Evolutionary conservation across 2,113 vertebrate species (phyloP), one percentile per base, ranked within the genome.

Genomic region (Pituophis catenifer): DNA sequence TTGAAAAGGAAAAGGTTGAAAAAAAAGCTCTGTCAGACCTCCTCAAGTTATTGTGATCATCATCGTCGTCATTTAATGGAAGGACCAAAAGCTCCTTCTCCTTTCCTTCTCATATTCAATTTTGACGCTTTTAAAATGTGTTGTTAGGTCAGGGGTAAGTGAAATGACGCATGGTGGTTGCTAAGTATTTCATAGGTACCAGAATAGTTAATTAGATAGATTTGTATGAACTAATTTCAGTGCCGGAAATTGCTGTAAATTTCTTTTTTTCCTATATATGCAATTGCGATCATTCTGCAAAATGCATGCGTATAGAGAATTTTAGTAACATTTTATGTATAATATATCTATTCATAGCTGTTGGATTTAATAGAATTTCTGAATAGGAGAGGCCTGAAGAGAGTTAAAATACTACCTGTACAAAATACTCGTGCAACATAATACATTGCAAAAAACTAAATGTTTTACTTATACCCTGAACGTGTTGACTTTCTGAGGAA

Each of bases 1-100:
- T 95, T 94, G 59, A 55, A 95, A 94, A 24, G 0, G 15, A 93
- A 93, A 65, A 53, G 44, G 52, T 29, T 85, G 9, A 53, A 85
- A 5, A 81, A 94, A 62, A 26, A 91, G 8, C 3, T 93, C 1
- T 75, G n/a, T 94, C 92, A 50, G 50, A 5, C 5, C 9, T 2
- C 58, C 88, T 58, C 12, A 85, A 90, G 58, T 90, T 85, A 33
- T 85, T 86, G 33, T 29, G 29, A 33, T 58, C 50, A 33, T 52
- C 33, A 8, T 52, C 24, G 1, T 48, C 85, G 1, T 88, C 24
- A 88, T 52, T 88, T 50, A 53, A 53, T 52, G 86, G 50, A 50
- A 87, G 33, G 33, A 81, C 33, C 17, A 44, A 70, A 70, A 52
- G 48, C 59, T 90, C 58, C 55, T 62, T 62, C 58, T 9, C 53